These are phyloP conservation scores for Lamellibrachia columna DNA, from an alignment of 2,888 invertebrate species.

Conservation along the genomic window DNA sequence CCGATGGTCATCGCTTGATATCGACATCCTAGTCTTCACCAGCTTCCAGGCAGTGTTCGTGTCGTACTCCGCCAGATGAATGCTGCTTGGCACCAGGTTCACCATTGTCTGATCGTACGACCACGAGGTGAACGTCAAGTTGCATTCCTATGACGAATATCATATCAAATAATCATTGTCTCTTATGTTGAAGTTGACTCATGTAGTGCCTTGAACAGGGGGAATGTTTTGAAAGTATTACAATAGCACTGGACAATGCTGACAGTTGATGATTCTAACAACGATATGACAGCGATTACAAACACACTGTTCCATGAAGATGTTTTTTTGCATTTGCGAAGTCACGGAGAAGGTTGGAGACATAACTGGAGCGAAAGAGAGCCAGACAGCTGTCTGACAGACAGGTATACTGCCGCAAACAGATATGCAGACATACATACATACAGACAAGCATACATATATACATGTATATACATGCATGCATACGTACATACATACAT, in stretches of 20 bases:
- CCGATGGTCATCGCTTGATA: background rate
- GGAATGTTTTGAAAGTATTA: too few species aligned
- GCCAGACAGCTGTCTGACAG: background rate
- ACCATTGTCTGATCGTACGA: background rate
- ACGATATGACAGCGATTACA: too few species aligned
- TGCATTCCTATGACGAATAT: background rate
- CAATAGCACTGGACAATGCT: too few species aligned
- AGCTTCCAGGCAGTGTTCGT: background rate
- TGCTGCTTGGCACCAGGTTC: background rate
- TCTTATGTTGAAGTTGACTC: too few species aligned
- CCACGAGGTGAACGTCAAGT: background rate
- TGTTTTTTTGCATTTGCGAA: too few species aligned
- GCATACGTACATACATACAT: background rate
- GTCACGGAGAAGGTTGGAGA: too few species aligned
- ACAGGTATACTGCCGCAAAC: background rate
- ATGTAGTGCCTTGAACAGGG: too few species aligned
- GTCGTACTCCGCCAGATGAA: background rate
- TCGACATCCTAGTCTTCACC: background rate
- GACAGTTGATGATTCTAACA: too few species aligned
- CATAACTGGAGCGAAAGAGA: background rate
- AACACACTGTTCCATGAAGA: too few species aligned
- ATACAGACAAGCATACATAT: background rate
- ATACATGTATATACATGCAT: background rate
- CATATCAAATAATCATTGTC: too few species aligned
- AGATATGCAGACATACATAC: background rate